Conservation (phyloP, 2,888 invertebrate species). For the Amphipyra berbera region DNA sequence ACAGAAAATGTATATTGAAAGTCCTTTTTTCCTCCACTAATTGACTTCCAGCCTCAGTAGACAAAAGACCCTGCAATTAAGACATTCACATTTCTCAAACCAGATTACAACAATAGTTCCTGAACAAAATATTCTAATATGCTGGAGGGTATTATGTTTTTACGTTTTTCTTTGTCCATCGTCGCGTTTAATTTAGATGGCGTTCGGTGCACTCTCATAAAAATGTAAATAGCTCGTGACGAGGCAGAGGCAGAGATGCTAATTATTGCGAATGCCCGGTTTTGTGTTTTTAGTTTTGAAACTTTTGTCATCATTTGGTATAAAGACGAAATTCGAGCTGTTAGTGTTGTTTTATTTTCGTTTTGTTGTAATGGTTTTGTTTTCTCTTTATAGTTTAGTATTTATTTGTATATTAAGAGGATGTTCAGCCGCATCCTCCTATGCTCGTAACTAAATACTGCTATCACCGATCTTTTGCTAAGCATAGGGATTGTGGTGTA, state of each 20-base stretch:
- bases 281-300: constrained; percentile 24
- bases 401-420: too few relatives aligned
- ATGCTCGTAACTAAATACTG: too few relatives aligned
- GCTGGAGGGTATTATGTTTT: constrained; percentile 25
- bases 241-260: constrained; percentile 38
- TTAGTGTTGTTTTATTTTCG: too few relatives aligned
- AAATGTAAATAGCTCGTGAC: constrained; percentile 68
- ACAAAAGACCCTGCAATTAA: constrained; percentile 21
- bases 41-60: too few relatives aligned
- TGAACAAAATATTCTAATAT: constrained; percentile 27
- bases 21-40: background rate
- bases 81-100: constrained; percentile 17
- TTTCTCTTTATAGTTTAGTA: background rate
- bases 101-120: constrained; percentile 28
- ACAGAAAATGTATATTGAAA: background rate
- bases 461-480: too few relatives aligned
- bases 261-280: constrained; percentile 52
- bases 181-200: constrained; percentile 58
- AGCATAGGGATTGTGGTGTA: too few relatives aligned
- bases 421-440: too few relatives aligned
- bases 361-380: background rate
- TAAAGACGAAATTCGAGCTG: constrained; percentile 6
- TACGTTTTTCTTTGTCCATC: constrained; percentile 47
- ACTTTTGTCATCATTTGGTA: constrained; percentile 22
- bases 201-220: constrained; percentile 70